Conservation (phyloP, 2,113 vertebrate genomes). For the Pelusios castaneus region DNA sequence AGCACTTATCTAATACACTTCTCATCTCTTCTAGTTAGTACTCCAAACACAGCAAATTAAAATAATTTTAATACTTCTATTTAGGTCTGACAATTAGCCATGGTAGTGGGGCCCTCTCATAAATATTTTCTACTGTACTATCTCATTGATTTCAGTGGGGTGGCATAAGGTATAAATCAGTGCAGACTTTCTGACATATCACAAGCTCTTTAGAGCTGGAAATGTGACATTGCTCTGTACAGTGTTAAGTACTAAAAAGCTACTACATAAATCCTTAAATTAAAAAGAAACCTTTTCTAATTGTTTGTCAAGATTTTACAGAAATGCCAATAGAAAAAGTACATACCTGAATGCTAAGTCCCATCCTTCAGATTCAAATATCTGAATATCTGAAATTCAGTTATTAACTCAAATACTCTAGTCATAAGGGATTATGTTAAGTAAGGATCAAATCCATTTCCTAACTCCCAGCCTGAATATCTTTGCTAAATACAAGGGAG, state of each 20-base stretch:
- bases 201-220: background rate
- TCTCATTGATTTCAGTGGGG: background rate
- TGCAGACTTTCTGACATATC: background rate
- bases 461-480: background rate
- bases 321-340: background rate
- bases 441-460: background rate
- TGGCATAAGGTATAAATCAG: background rate
- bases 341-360: background rate
- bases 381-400: too few species aligned
- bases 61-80: slow-evolving; percentile 17
- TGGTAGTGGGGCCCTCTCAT: background rate
- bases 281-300: background rate
- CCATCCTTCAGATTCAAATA: background rate
- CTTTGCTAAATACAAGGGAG: background rate
- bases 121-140: slow-evolving; percentile 2
- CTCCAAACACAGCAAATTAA: slow-evolving; percentile 21
- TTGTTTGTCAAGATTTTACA: background rate
- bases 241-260: background rate
- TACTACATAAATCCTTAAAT: background rate
- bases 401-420: too few species aligned
- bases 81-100: background rate
- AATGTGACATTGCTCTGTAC: background rate
- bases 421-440: background rate
- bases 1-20: background rate
- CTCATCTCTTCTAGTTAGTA: background rate